These are phyloP conservation scores for Eciton burchellii DNA, from an alignment of 1,140 invertebrate genomes.

Conservation along the genomic window DNA sequence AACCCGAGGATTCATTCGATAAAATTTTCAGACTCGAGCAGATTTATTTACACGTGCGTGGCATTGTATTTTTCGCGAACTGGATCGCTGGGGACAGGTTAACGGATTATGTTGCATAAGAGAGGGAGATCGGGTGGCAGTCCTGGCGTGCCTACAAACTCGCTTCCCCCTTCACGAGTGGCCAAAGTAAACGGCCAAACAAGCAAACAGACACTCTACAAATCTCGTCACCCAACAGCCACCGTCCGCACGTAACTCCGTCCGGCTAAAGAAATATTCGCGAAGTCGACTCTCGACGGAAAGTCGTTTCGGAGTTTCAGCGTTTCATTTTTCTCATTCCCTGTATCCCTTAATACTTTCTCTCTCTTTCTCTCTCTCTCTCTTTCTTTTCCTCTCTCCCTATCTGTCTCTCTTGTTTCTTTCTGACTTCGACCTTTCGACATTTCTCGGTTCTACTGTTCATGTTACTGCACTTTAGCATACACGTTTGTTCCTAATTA, in stretches of 20 bases:
- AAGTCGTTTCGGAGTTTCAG: slow-evolving; percentile 33
- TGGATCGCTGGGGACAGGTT: too few relatives aligned
- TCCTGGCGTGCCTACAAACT: slow-evolving; percentile 28
- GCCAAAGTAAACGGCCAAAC: slow-evolving; percentile 64
- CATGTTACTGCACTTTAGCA: slow-evolving; percentile 1
- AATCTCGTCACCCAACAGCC: slow-evolving; percentile 60
- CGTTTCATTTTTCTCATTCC: slow-evolving; percentile 58
- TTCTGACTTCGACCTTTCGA: neutral
- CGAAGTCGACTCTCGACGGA: slow-evolving; percentile 52
- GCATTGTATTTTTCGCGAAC: neutral
- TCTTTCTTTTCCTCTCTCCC: slow-evolving; percentile 54
- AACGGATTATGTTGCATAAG: slow-evolving; percentile 28
- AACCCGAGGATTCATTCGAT: neutral
- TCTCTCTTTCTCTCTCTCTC: neutral
- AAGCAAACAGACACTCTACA: slow-evolving; percentile 63
- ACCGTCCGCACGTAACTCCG: slow-evolving; percentile 47
- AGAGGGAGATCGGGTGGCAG: neutral
- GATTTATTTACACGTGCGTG: neutral
- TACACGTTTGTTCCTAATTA: neutral
- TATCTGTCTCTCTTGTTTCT: slow-evolving; percentile 32
- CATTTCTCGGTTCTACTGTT: neutral
- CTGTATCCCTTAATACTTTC: slow-evolving; percentile 27
- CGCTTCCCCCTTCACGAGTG: slow-evolving; percentile 52
- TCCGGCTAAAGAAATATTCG: slow-evolving; percentile 60
- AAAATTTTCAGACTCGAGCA: neutral